Conservation (phyloP, 2,797 vertebrate species). For the Varecia variegata region DNA sequence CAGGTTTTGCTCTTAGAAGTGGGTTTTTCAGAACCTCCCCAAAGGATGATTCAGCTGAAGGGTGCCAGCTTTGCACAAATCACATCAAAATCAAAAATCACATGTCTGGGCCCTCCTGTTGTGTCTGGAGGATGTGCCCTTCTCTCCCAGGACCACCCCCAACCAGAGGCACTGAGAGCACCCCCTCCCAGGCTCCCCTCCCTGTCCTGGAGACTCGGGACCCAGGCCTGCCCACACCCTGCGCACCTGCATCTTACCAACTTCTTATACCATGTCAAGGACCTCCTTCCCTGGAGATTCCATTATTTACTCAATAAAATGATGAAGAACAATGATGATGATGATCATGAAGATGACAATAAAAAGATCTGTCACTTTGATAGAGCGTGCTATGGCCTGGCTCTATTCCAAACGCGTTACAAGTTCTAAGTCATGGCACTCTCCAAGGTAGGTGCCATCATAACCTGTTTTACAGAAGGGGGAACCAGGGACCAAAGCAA, state of each 20-base stretch:
- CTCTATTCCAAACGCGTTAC: background rate
- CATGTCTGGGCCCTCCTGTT: background rate
- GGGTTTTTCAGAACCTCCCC: background rate
- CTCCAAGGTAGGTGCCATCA: background rate
- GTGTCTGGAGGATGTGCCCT: background rate
- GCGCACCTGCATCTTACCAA: background rate
- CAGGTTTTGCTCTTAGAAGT: background rate
- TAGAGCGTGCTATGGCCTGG: rapidly evolving
- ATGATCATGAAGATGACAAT: rapidly evolving
- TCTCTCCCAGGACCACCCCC: background rate
- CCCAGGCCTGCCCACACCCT: background rate
- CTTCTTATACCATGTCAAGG: background rate
- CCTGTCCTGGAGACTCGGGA: background rate
- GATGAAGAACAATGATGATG: background rate
- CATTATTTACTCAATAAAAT: background rate
- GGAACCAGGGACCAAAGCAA: background rate
- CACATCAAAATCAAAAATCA: background rate
- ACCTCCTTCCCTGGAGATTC: background rate
- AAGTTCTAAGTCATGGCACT: background rate
- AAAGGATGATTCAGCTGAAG: background rate
- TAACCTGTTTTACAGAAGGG: background rate
- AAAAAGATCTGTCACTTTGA: background rate
- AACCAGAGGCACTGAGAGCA: rapidly evolving
- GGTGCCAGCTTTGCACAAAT: no score
- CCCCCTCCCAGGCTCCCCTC: background rate